Evolutionary conservation across 2,888 invertebrate genomes (phyloP), one percentile per base, ranked within the genome.

Genomic region (Liopterus haemorrhoidalis): DNA sequence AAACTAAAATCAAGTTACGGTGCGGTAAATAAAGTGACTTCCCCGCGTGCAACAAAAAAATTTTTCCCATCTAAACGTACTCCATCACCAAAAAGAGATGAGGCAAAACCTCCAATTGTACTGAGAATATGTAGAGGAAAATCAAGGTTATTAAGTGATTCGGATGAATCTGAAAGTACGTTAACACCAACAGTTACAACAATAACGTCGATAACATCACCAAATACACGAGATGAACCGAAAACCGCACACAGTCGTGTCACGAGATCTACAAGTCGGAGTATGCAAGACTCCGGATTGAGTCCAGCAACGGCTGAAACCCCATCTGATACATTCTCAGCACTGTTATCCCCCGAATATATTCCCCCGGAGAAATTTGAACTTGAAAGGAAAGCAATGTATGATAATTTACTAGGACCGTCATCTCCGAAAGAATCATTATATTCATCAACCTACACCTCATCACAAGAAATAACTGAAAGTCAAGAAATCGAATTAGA

Each of bases 61-160:
- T 66, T 67, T 52, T 68, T 66, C 54, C 59, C 63, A 20, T 64
- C 66, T 19, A 67, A 66, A 56, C 47, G 47, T 32, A 37, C 38
- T 11, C 38, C 31, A 30, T 33, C 30, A 21, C 47, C 48, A 22
- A 52, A 53, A 46, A 46, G 54, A 12, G 57, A 53, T 42, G 63
- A 63, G 48, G 54, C 59, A 35, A 67, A 67, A 53, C 87, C 89
- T 31, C 90, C 90, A 16, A 91, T 91, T 60, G 89, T 90, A 41
- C 70, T 91, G 52, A 76, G 90, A 69, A 91, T 91, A 75, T 89
- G 88, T 54, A 85, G 89, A 69, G 82, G 78, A 9, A 79, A 78
- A 46, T 72, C 74, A 8, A 69, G 72, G 52, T 53, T 74, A 44
- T 59, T 75, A n/a, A 72, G 68, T 53, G 70, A 68, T 54, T 63